Percentiles rank a stretch among this genome's conserved stretches.
Conservation (phyloP, 2,888 invertebrate species). For the Eurois occulta region DNA sequence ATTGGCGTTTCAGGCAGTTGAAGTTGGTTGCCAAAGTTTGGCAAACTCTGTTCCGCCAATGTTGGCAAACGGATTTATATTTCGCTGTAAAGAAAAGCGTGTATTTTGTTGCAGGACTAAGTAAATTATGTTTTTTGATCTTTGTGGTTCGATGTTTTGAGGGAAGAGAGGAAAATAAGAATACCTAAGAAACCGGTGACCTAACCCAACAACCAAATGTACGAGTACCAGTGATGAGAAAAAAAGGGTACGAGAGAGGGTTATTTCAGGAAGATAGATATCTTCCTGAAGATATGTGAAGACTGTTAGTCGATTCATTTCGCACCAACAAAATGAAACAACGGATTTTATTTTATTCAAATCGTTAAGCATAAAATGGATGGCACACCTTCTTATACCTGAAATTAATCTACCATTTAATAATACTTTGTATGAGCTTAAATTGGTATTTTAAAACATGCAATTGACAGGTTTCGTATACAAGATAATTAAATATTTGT, state of each 20-base stretch:
- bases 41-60: constrained; percentile 24
- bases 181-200: neutral
- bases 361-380: neutral
- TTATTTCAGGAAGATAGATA: too few species aligned
- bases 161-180: neutral
- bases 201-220: neutral
- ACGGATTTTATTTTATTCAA: neutral
- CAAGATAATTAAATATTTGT: neutral
- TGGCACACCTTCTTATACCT: neutral
- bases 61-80: constrained; percentile 31
- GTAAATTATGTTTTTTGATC: neutral
- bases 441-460: neutral
- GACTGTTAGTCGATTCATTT: neutral
- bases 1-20: constrained; percentile 34
- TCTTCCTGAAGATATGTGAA: too few species aligned
- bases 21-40: constrained; percentile 34
- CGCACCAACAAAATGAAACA: too few species aligned
- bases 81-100: constrained; percentile 4
- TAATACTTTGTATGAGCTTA: neutral
- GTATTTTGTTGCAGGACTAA: neutral
- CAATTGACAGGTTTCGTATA: neutral
- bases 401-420: neutral
- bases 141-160: neutral
- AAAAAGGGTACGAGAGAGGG: neutral
- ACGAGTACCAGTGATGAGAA: too few species aligned